phyloP scores from a whole-genome alignment of 2,888 invertebrate genomes.

The Antitype chi region DNA sequence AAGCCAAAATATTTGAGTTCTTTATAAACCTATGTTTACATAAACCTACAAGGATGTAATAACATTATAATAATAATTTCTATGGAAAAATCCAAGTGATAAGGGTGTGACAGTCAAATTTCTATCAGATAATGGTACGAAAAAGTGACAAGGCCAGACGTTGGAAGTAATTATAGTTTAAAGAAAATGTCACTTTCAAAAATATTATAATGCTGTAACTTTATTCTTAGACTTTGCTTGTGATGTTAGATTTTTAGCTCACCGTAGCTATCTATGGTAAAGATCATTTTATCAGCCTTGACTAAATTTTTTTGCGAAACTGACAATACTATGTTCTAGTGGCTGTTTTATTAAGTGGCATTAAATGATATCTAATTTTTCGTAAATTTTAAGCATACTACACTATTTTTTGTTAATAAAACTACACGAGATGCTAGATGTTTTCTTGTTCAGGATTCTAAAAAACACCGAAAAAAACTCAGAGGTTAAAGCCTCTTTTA shows the following conservation, averaged over 20 bases:
- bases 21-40: conserved; percentile 51
- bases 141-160: conserved; percentile 71
- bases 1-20: conserved; percentile 34
- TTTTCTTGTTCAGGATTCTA: background rate
- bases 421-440: background rate
- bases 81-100: conserved; percentile 72
- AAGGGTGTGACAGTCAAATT: conserved; percentile 80
- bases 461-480: background rate
- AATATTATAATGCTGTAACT: background rate
- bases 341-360: background rate
- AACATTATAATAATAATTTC: conserved; percentile 68
- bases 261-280: background rate
- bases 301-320: too few relatives aligned
- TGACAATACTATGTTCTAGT: background rate
- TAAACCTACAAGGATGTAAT: conserved; percentile 51
- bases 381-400: background rate
- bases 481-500: too few relatives aligned
- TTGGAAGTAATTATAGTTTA: conserved; percentile 58
- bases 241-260: background rate
- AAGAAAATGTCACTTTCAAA: conserved; percentile 38
- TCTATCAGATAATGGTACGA: conserved; percentile 69
- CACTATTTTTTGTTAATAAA: background rate
- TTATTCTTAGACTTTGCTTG: background rate
- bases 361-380: background rate
- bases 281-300: background rate